Evolutionary conservation across 2,888 invertebrate genomes (phyloP), one percentile per base, ranked within the genome.

Genomic region (Argynnis bischoffii): DNA sequence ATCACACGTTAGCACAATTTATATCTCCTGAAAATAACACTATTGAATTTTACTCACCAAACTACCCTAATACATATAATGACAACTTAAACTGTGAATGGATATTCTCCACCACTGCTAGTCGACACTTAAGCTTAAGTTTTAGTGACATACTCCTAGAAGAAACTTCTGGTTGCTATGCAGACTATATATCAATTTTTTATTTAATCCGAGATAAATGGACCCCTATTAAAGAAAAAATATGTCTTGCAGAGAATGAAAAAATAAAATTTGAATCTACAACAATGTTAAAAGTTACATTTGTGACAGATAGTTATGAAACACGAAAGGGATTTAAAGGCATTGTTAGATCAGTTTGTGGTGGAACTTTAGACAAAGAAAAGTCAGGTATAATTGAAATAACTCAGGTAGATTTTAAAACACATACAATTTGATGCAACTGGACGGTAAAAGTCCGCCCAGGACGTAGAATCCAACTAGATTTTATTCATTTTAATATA

Each of bases 361-460:
- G 98, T 51, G 96, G 96, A 0, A 81, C 88, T 18, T 77, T 97
- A 64, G 35, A 41, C 11, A 89, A 86, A 3, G 93, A 88, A 15
- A 81, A 93, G 0, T 93, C 94, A 15, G 96, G 96, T 3, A 81
- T 90, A 48, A 93, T 96, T 50, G 85, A 77, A 66, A 79, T 79
- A 11, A 71, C 66, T 66, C 79, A 77, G 78, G 63, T 68, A 55
- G 89, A 89, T 69, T 53, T 71, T 41, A 63, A 64, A 11, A 61
- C 14, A 53, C 35, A 50, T 72, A 72, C 72, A 48, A 79, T 87
- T 53, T 81, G 85, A 70, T 98, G 97, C 79, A 90, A 94, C 63
- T 98, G 97, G 97, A 93, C 92, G 57, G 89, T 98, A 15, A 94
- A 94, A 74, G 97, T 97, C 0, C 92, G 94, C 47, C 89, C 95